These are phyloP conservation scores for Chalcosyrphus nemorum DNA, from an alignment of 2,888 invertebrate species.

Conservation along the genomic window DNA sequence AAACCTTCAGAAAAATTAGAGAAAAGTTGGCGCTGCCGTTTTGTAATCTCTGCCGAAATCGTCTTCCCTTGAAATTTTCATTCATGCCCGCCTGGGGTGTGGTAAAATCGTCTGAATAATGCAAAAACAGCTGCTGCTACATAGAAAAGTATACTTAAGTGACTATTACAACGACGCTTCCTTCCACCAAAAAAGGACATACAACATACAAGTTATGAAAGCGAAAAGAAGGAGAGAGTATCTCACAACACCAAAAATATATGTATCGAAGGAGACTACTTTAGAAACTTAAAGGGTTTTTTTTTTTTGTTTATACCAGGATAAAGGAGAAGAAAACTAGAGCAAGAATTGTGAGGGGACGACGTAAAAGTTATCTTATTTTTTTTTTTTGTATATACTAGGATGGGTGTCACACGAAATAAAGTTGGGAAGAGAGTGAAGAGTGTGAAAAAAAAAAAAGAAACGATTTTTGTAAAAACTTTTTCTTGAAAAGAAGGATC, in stretches of 20 bases:
- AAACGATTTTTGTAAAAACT: neutral
- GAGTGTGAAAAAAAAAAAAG: neutral
- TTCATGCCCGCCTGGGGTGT: neutral
- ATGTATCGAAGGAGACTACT: constrained; percentile 43
- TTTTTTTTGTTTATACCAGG: neutral
- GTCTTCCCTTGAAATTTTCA: neutral
- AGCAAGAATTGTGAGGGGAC: constrained; percentile 54
- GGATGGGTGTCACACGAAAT: constrained; percentile 55
- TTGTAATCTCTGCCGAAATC: constrained; percentile 38
- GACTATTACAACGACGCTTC: constrained; percentile 4
- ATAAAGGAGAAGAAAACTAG: constrained; percentile 37
- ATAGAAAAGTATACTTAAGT: constrained; percentile 4
- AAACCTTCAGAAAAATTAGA: neutral
- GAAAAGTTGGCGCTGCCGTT: constrained; percentile 11
- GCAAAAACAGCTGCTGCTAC: constrained; percentile 50
- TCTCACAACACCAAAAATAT: constrained; percentile 38
- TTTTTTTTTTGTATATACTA: neutral
- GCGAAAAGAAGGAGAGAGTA: constrained; percentile 27
- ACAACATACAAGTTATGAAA: constrained; percentile 26
- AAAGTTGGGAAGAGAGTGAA: constrained; percentile 27
- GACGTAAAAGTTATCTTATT: constrained; percentile 41
- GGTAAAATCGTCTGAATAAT: constrained; percentile 30
- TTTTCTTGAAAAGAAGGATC: constrained; percentile 67
- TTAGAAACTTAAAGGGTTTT: constrained; percentile 44
- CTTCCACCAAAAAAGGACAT: constrained; percentile 30